Conservation (phyloP, 2,113 vertebrate genomes). For the Centrocercus urophasianus region DNA sequence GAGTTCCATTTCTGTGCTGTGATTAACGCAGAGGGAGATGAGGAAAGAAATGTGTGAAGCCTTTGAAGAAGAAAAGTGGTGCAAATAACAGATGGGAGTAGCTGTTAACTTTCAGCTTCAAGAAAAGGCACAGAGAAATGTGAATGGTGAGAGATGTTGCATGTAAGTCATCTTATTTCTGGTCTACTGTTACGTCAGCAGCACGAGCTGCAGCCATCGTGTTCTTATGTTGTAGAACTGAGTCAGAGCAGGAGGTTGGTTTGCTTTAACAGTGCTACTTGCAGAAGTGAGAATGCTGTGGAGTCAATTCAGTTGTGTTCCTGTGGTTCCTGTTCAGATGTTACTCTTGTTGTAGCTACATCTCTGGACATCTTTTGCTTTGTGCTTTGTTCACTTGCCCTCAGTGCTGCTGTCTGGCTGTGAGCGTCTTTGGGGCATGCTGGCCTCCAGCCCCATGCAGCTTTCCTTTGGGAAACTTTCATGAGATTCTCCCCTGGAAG, state of each 20-base stretch:
- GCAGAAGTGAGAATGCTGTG: not conserved
- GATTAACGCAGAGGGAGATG: not conserved
- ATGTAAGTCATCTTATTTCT: not conserved
- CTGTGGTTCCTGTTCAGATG: not conserved
- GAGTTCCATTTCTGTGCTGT: not conserved
- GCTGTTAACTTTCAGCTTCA: not conserved
- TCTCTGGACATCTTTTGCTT: not conserved
- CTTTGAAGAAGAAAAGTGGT: not conserved
- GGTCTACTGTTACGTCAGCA: not conserved
- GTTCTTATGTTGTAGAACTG: not conserved
- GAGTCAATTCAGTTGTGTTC: not conserved
- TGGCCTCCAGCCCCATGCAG: not conserved
- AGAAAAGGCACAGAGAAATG: not conserved
- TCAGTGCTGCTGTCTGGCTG: not conserved
- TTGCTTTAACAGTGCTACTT: not conserved
- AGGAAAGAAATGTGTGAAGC: not conserved
- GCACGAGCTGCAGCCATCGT: fast-evolving
- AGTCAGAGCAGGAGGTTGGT: not conserved
- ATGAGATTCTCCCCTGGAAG: not conserved
- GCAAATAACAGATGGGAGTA: not conserved
- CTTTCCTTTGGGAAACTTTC: not conserved
- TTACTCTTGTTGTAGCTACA: not conserved
- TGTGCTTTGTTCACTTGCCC: not conserved
- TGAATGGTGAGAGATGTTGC: not conserved
- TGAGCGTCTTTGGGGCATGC: not conserved